phyloP scores from a whole-genome alignment of 2,888 invertebrate genomes.

The Cheilosia scutellata region DNA sequence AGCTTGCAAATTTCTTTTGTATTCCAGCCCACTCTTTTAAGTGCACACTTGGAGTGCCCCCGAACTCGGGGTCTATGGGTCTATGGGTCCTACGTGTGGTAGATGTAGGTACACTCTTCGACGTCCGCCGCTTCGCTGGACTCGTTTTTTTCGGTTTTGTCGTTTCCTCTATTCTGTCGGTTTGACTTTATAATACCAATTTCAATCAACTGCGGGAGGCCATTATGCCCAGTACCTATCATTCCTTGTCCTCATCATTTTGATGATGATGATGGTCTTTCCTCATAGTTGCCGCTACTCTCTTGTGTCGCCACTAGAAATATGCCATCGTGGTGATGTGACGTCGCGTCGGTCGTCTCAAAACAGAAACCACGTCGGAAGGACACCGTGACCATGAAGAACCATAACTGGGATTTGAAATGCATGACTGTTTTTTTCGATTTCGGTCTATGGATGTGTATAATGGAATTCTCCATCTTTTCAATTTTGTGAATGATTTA shows the following conservation, averaged over 20 bases:
- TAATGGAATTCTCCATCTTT: constrained; percentile 55
- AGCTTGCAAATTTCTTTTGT: constrained; percentile 54
- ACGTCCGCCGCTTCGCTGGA: constrained; percentile 31
- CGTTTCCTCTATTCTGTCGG: constrained; percentile 30
- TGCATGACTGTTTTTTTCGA: constrained; percentile 71
- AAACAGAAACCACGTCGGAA: constrained; percentile 46
- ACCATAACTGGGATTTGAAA: constrained; percentile 71
- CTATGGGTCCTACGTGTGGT: constrained; percentile 37
- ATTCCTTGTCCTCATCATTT: constrained; percentile 67
- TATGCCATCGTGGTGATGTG: constrained; percentile 48
- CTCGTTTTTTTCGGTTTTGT: constrained; percentile 10
- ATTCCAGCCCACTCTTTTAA: constrained; percentile 34
- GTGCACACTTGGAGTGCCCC: constrained; percentile 40
- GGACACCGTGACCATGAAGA: constrained; percentile 70
- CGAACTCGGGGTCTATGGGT: constrained; percentile 19
- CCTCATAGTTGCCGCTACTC: not conserved
- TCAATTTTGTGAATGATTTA: constrained; percentile 75
- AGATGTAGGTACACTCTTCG: not conserved
- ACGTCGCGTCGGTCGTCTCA: constrained; percentile 32
- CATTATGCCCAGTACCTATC: constrained; percentile 68
- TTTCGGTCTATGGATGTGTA: constrained; percentile 18
- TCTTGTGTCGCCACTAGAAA: constrained; percentile 28
- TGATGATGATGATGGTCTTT: constrained; percentile 43
- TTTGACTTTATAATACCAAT: constrained; percentile 73
- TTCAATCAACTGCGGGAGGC: constrained; percentile 70